Evolutionary conservation across 2,888 invertebrate genomes (phyloP), one percentile per base, ranked within the genome.

Genomic region (Macrosoma leucophasiata): DNA sequence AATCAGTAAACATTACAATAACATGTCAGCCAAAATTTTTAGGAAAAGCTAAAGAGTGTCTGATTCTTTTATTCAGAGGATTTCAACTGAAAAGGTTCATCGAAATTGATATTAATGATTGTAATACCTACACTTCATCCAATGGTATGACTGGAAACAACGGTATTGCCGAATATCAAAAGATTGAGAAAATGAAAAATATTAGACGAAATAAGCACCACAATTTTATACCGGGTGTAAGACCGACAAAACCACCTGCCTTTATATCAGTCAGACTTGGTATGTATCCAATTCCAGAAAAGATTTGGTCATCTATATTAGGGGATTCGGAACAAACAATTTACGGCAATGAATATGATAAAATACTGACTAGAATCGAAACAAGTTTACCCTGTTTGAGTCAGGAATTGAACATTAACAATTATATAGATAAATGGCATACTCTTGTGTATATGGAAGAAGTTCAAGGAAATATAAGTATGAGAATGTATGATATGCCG

Each of bases 381-480:
- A 52, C 59, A 1, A 52, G 70, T 18, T 81, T 89, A 48, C 88
- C 90, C 4, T 85, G 73, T 46, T 59, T 92, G 4, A 52, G 58
- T 32, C 39, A 74, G 77, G 29, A 66, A 68, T 51, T 92, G 3
- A 76, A 72, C 29, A 75, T 86, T 2, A 48, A 67, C 4, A 90
- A 88, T 48, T 95, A 95, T 52, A 81, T 77, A 39, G 86, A 89
- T 29, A 88, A 87, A 50, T 94, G 95, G 73, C 90, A 92, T 50
- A 78, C 87, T 3, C 77, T 96, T 26, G 57, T 96, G 1, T 89
- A 90, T 65, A 78, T 97, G 46, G 96, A 96, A 69, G 96, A 97
- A 78, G 89, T 96, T 33, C 88, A 90, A 52, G 75, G 85, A 47
- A 86, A 87, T 32, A 67, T 92, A 4, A 78, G 81, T 39, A 88